phyloP scores from a whole-genome alignment of 2,888 invertebrate species.

The Myopa tessellatipennis region DNA sequence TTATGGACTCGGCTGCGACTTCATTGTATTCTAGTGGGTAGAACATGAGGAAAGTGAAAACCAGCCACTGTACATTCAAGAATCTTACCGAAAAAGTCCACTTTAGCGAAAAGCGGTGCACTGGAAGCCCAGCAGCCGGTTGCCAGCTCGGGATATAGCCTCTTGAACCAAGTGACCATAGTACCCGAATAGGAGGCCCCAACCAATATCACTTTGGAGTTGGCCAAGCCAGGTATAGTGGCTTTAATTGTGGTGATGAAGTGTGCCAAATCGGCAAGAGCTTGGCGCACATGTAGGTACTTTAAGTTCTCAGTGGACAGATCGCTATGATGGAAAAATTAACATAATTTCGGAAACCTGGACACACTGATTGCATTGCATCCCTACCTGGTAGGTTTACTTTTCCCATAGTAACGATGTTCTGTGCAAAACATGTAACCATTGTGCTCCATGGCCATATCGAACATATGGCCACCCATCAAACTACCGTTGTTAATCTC shows the following conservation, averaged over 20 bases:
- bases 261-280: slow-evolving; percentile 75
- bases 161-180: slow-evolving; percentile 77
- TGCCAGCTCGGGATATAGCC: slow-evolving; percentile 74
- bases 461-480: slow-evolving; percentile 72
- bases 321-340: slow-evolving; percentile 65
- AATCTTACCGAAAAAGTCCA: slow-evolving; percentile 70
- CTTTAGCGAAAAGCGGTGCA: slow-evolving; percentile 75
- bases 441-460: slow-evolving; percentile 71
- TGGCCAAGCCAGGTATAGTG: slow-evolving; percentile 57
- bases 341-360: neutral
- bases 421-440: slow-evolving; percentile 81
- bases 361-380: neutral
- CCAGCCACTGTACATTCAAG: neutral
- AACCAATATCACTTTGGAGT: slow-evolving; percentile 71
- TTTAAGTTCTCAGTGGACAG: slow-evolving; percentile 72
- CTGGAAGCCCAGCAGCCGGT: slow-evolving; percentile 75
- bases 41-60: neutral
- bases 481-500: slow-evolving; percentile 72
- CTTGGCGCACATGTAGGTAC: slow-evolving; percentile 75
- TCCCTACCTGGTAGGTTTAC: slow-evolving; percentile 76
- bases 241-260: slow-evolving; percentile 71
- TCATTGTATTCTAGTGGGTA: slow-evolving; percentile 63
- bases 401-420: slow-evolving; percentile 84
- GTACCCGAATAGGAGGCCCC: slow-evolving; percentile 78
- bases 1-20: slow-evolving; percentile 62